Evolutionary conservation across 2,888 invertebrate genomes (phyloP).

Genomic region (Rotaria sp.): DNA sequence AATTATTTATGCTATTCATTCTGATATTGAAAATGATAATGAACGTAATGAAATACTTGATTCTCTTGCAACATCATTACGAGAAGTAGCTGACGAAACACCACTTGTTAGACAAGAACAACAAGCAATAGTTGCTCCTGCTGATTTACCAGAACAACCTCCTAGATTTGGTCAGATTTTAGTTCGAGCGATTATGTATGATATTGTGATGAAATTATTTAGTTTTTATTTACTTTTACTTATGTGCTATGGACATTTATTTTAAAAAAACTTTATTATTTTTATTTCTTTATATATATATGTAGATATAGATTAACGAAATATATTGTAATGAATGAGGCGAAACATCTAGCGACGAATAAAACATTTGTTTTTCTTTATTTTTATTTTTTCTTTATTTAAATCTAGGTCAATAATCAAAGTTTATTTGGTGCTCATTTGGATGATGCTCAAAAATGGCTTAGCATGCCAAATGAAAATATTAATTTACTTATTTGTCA

Average conservation of each 20-base stretch:
- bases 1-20: conserved; percentile 16
- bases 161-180: not conserved
- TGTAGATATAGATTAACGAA: too few relatives aligned
- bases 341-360: not conserved
- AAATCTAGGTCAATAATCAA: conserved; percentile 37
- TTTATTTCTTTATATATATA: not conserved
- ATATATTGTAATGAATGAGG: not conserved
- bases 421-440: conserved; percentile 38
- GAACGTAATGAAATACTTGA: conserved; percentile 17
- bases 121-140: not conserved
- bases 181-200: not conserved
- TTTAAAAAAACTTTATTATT: not conserved
- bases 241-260: not conserved
- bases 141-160: not conserved
- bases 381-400: not conserved
- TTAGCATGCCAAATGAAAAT: conserved; percentile 28
- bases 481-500: conserved; percentile 36
- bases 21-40: not conserved
- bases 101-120: not conserved
- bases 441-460: conserved; percentile 35
- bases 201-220: conserved; percentile 15
- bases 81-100: conserved; percentile 21
- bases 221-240: conserved; percentile 20
- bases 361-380: not conserved
- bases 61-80: conserved; percentile 4